Evolutionary conservation across 2,888 invertebrate genomes (phyloP).

Genomic region (Sympetrum striolatum): DNA sequence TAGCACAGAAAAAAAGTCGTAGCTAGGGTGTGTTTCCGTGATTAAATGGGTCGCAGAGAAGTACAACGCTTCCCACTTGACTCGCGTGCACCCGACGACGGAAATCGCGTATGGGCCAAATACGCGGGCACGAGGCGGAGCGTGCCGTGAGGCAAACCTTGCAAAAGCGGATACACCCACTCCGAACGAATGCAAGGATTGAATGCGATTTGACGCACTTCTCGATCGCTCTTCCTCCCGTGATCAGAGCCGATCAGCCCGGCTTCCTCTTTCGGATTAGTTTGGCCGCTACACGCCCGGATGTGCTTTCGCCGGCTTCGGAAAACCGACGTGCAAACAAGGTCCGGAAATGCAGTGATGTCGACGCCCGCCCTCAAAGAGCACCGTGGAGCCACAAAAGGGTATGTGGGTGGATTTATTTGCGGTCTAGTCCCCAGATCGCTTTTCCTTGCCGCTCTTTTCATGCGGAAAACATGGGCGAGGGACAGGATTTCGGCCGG

Average conservation of each 20-base stretch:
- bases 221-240: no score
- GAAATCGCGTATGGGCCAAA: neutral
- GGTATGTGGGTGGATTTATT: neutral
- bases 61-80: constrained; percentile 29
- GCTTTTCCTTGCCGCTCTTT: neutral
- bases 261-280: neutral
- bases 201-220: neutral
- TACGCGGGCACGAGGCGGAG: no score
- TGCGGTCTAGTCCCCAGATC: neutral
- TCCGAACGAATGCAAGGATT: neutral
- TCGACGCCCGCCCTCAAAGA: neutral
- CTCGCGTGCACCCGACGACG: neutral
- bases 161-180: neutral
- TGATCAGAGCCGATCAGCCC: neutral
- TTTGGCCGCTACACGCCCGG: neutral
- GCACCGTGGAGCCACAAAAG: neutral
- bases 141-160: neutral
- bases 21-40: neutral
- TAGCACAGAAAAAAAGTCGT: no score
- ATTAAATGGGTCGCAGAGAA: neutral
- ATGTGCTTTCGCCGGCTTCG: neutral
- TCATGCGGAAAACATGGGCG: no score
- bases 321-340: neutral
- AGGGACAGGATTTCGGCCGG: no score
- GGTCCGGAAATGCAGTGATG: neutral